A percentile compares a stretch with the other conserved stretches of the same genome.
These are phyloP conservation scores for Bombus difficillimus DNA, from an alignment of 1,140 invertebrate genomes.

Conservation along the genomic window DNA sequence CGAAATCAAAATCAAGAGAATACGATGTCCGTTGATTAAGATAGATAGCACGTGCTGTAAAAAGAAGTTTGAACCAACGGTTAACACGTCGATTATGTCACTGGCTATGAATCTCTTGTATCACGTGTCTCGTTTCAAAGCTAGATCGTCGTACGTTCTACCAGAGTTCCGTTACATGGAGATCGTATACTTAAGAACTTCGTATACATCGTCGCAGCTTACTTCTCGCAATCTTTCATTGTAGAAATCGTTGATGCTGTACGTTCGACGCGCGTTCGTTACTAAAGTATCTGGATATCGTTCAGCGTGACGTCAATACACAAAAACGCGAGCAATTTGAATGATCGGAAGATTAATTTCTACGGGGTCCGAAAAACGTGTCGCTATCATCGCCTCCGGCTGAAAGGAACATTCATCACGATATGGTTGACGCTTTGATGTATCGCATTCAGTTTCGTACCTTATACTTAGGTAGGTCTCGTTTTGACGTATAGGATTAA, in stretches of 20 bases:
- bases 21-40: neutral
- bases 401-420: constrained; percentile 52
- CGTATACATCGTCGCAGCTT: neutral
- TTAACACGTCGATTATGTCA: too few species aligned
- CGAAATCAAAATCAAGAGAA: too few species aligned
- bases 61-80: neutral
- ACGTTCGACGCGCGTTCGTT: neutral
- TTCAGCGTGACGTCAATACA: constrained; percentile 5
- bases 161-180: too few species aligned
- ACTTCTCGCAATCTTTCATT: neutral
- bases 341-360: constrained; percentile 50
- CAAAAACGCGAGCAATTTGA: constrained; percentile 56
- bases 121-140: neutral
- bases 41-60: neutral
- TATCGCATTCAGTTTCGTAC: neutral
- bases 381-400: constrained; percentile 33
- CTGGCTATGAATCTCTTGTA: neutral
- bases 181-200: too few species aligned
- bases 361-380: constrained; percentile 38
- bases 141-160: neutral
- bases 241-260: neutral
- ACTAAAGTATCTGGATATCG: constrained; percentile 11
- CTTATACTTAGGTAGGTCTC: too few species aligned
- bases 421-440: constrained; percentile 46
- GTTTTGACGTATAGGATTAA: neutral